Base-by-base conservation (phyloP, 2,797 vertebrate species). In the Parambassis ranga region DNA sequence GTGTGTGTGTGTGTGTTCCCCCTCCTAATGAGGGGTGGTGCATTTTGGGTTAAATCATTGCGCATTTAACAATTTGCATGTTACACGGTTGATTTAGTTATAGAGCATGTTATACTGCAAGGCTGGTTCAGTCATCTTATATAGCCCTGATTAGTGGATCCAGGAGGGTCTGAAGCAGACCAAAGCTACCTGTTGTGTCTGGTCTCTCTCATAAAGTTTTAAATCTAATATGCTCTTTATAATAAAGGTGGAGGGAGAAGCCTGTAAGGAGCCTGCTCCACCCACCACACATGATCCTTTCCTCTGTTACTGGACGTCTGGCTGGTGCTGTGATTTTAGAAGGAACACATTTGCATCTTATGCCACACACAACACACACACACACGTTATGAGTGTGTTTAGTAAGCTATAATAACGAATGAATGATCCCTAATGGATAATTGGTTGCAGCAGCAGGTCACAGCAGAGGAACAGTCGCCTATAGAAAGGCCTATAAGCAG, bases 151-250 rank as follows among this genome's bases (percentile, higher is more conserved):
- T 47, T n/a, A 16, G 36, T 66, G 48, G 22, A 32, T 47, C 68
- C 1, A 44, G n/a, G 14, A 7, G 39, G 27, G 50, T 48, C 44
- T 44, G 49, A 61, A 49, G 59, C 33, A 37, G 43, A 62, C 68
- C 58, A 47, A 64, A 65, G 74, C 88, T 79, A 92, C 90, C 87
- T 92, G 90, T 92, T 92, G 90, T 88, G 43, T 71, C 46, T 58
- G 36, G 13, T 41, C 7, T 69, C 42, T 37, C 71, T 55, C 13
- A 30, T 39, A 28, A 75, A 82, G 81, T 84, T 83, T 71, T 15
- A 7, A 20, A 52, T 43, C 1, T n/a, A 28, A 41, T 32, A 30
- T 8, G 7, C 39, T 35, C 9, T 47, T 72, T 64, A n/a, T 24
- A 18, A n/a, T 52, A 23, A 38, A 35, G 18, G 18, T n/a, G 35